Conservation (phyloP, 2,113 vertebrate species). For the Capreolus pygargus region DNA sequence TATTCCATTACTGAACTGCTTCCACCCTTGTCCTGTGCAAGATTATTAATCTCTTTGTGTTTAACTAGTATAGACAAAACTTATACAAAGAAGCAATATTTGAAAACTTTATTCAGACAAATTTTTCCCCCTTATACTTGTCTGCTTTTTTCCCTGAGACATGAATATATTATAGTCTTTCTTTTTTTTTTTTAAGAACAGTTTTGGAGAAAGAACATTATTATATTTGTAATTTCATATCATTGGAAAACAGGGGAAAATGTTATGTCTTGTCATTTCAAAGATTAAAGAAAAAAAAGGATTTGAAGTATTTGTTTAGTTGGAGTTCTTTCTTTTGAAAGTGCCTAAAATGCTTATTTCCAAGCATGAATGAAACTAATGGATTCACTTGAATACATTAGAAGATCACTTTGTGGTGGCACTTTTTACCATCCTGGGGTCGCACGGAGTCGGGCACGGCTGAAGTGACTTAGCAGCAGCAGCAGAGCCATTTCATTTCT, state of each 20-base stretch:
- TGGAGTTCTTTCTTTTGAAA: not conserved
- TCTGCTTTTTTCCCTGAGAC: not conserved
- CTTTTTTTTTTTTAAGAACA: not conserved
- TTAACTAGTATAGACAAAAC: not conserved
- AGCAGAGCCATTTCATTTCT: not conserved
- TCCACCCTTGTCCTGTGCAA: not conserved
- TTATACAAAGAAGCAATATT: not conserved
- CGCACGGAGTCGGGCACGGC: too few relatives aligned
- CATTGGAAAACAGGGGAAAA: not conserved
- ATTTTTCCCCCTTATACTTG: not conserved
- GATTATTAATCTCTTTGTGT: not conserved
- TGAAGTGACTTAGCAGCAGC: too few relatives aligned
- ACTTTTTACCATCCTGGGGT: not conserved
- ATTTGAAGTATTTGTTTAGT: not conserved
- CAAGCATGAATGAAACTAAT: not conserved
- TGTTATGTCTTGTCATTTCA: not conserved
- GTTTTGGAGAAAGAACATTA: not conserved
- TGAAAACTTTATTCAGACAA: not conserved
- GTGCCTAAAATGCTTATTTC: not conserved
- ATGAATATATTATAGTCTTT: not conserved
- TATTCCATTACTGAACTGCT: not conserved
- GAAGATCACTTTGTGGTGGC: not conserved
- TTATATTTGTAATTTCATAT: not conserved
- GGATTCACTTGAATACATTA: not conserved
- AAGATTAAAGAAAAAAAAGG: not conserved